Evolutionary conservation across 2,113 vertebrate species (phyloP), one percentile per base, ranked within the genome.

Genomic region (Dipodomys ordii): DNA sequence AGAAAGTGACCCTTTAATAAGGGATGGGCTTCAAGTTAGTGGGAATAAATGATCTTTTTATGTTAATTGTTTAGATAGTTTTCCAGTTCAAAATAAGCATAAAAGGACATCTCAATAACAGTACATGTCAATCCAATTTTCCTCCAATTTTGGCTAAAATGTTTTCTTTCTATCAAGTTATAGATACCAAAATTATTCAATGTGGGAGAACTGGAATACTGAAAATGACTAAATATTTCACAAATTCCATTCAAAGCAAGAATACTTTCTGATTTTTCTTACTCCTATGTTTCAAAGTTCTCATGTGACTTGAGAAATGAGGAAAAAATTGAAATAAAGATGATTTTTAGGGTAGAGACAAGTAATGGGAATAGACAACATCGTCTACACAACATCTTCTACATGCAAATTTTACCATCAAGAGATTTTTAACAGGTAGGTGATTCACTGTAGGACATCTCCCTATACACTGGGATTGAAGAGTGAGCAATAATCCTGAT

Each of bases 221-320:
- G 28, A n/a, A 92, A 86, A 83, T 80, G 64, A 10, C 44, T 27
- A 94, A 64, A 32, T 72, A 92, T n/a, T 93, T 90, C 91, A 18
- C 10, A 81, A 77, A 71, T 89, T 12, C 18, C 20, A 86, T 83
- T 80, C 44, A 67, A 92, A 96, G 64, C 35, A 57, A 84, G 28
- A 62, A 46, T 65, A 3, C 5, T 2, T 71, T 90, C 30, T 73
- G 28, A 92, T 60, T 78, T 93, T 95, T 39, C 39, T 39, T 60
- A 30, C 22, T 74, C 39, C 27, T 68, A 81, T 65, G 4, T 68
- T 46, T 90, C 28, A 0, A 82, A 89, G 46, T 46, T 87, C 77
- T 57, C 6, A 49, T 78, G 16, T 57, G 44, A 20, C 46, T 64
- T 84, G 25, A 1, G 2, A 39, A 88, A 68, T 62, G 53, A 86